phyloP scores from a whole-genome alignment of 2,797 vertebrate species.

The Rhinella marina region DNA sequence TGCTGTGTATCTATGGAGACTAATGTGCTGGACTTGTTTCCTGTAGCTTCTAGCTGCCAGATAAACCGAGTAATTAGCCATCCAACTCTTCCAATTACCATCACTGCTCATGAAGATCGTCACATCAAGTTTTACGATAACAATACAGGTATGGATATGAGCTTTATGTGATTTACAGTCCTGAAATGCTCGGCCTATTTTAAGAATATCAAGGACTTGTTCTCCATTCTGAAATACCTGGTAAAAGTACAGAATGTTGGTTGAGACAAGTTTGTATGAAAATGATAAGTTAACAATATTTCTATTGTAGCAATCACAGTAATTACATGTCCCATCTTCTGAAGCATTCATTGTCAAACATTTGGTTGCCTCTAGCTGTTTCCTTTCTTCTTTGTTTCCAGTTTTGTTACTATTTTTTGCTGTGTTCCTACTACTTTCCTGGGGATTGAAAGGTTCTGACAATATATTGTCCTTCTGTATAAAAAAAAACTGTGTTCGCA shows the following conservation, averaged over 20 bases:
- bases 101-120: slow-evolving; percentile 95
- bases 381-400: not conserved
- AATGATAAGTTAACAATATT: not conserved
- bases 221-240: not conserved
- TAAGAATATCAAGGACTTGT: not conserved
- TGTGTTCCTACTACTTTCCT: not conserved
- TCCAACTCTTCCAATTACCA: slow-evolving; percentile 95
- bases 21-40: slow-evolving; percentile 56
- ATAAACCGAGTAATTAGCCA: slow-evolving; percentile 98
- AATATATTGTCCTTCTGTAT: not conserved
- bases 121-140: slow-evolving; percentile 99
- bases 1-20: slow-evolving; percentile 22
- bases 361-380: not conserved
- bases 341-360: too few species aligned
- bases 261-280: not conserved
- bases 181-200: too few species aligned
- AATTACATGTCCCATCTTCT: too few species aligned
- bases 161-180: not conserved
- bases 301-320: not conserved
- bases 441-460: not conserved
- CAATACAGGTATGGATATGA: slow-evolving; percentile 80
- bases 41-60: slow-evolving; percentile 81
- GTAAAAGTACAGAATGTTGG: not conserved
- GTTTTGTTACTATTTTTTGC: not conserved
- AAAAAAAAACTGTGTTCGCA: too few species aligned